A percentile compares a stretch with the other conserved stretches of the same genome.
Conservation (phyloP, 1,140 invertebrate genomes). For the Leptinotarsa lineolata region DNA sequence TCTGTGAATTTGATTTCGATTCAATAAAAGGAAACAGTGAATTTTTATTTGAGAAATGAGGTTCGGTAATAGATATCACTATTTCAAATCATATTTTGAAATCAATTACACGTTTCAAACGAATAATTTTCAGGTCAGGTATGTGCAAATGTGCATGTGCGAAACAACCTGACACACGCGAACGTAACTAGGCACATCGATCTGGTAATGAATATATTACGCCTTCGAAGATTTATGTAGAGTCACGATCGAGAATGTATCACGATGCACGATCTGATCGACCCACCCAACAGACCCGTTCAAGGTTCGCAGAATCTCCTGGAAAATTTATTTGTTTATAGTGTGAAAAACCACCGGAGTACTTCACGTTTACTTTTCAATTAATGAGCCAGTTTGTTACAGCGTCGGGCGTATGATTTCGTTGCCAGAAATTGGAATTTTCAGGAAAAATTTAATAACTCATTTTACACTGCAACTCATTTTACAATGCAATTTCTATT, state of each 20-base stretch:
- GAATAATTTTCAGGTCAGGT: no score
- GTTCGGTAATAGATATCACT: no score
- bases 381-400: not conserved
- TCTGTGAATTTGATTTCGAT: no score
- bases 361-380: slow-evolving; percentile 6
- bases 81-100: no score
- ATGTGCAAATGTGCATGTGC: not conserved
- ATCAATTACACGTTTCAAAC: no score
- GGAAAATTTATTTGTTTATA: slow-evolving; percentile 6
- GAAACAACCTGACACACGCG: not conserved
- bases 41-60: no score
- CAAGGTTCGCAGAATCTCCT: not conserved
- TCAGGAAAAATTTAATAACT: no score
- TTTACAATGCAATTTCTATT: no score
- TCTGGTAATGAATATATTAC: slow-evolving; percentile 6
- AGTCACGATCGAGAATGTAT: not conserved
- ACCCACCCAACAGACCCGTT: not conserved
- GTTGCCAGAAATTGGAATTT: no score
- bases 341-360: not conserved
- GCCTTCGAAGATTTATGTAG: not conserved
- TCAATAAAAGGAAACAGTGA: no score
- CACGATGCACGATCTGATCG: slow-evolving; percentile 1
- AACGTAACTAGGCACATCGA: not conserved
- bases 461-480: no score
- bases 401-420: no score